Percentiles rank a stretch among this genome's conserved stretches.
Conservation (phyloP, 2,888 invertebrate genomes). For the Platycnemis pennipes region DNA sequence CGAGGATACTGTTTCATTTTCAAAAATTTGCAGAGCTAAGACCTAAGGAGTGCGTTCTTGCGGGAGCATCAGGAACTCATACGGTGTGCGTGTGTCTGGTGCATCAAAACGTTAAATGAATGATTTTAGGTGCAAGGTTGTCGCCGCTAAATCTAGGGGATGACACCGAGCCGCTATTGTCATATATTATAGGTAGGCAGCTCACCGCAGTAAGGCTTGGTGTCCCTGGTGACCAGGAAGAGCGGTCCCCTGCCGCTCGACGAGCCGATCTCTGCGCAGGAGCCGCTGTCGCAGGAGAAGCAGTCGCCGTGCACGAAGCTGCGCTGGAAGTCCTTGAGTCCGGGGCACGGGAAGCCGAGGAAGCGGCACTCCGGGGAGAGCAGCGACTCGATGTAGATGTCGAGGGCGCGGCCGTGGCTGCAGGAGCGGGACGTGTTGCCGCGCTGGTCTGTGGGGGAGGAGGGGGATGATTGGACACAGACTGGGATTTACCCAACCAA, state of each 20-base stretch:
- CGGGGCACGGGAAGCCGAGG: slow-evolving; percentile 81
- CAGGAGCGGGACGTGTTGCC: slow-evolving; percentile 81
- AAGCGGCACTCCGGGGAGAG: slow-evolving; percentile 79
- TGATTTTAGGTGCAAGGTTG: no score
- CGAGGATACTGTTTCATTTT: no score
- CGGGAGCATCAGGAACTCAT: no score
- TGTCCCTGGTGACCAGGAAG: slow-evolving; percentile 80
- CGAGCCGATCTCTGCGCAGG: slow-evolving; percentile 64
- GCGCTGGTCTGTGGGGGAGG: not conserved
- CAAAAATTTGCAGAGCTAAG: no score
- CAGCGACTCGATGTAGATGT: slow-evolving; percentile 81
- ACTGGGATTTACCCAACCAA: no score
- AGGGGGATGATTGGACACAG: no score
- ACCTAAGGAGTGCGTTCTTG: no score
- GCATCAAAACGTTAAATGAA: no score
- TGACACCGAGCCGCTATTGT: not conserved
- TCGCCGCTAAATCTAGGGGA: not conserved
- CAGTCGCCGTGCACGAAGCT: slow-evolving; percentile 81
- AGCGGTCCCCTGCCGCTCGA: slow-evolving; percentile 80
- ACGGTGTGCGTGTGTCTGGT: no score
- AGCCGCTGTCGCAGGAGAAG: slow-evolving; percentile 74
- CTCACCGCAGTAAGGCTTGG: slow-evolving; percentile 82
- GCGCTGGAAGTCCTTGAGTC: slow-evolving; percentile 77
- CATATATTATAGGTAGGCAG: not conserved
- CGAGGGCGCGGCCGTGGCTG: slow-evolving; percentile 82